Conservation (phyloP, 2,888 invertebrate species). For the Leistus spinibarbis region DNA sequence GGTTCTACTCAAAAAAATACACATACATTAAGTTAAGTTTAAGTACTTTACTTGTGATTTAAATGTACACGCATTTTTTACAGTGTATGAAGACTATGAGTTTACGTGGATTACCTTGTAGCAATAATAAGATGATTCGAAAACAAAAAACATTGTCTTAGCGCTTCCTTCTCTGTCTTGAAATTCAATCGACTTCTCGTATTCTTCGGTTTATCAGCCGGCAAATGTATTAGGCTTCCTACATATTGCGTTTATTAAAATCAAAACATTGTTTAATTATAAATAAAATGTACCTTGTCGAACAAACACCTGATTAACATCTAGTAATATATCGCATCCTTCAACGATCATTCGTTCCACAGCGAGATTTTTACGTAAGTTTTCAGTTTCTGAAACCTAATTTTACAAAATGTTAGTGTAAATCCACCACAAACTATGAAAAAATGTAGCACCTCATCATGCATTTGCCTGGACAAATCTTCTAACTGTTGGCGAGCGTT, state of each 20-base stretch:
- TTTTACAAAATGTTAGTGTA: constrained; percentile 33
- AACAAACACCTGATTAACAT: constrained; percentile 93
- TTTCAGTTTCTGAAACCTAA: constrained; percentile 90
- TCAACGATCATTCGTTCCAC: constrained; percentile 94
- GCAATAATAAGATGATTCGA: constrained; percentile 88
- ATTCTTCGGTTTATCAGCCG: constrained; percentile 64
- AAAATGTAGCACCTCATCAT: constrained; percentile 71
- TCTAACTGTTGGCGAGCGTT: constrained; percentile 87
- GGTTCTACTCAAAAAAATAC: constrained; percentile 57
- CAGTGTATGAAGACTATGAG: too few relatives aligned
- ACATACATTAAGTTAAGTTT: background rate
- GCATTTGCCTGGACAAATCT: constrained; percentile 85
- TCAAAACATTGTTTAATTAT: background rate
- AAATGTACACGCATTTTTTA: too few relatives aligned
- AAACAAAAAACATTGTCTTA: constrained; percentile 87
- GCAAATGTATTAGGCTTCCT: constrained; percentile 80
- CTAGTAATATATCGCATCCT: constrained; percentile 89
- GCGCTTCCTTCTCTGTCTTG: constrained; percentile 70
- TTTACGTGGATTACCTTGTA: constrained; percentile 65
- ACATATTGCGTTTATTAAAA: constrained; percentile 42
- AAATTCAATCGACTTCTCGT: constrained; percentile 67
- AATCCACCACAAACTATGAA: background rate
- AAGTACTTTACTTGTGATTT: background rate
- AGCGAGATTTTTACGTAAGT: constrained; percentile 86
- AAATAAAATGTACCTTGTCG: constrained; percentile 70